phyloP scores from a whole-genome alignment of 2,888 invertebrate species.

The Trachelus stipa region DNA sequence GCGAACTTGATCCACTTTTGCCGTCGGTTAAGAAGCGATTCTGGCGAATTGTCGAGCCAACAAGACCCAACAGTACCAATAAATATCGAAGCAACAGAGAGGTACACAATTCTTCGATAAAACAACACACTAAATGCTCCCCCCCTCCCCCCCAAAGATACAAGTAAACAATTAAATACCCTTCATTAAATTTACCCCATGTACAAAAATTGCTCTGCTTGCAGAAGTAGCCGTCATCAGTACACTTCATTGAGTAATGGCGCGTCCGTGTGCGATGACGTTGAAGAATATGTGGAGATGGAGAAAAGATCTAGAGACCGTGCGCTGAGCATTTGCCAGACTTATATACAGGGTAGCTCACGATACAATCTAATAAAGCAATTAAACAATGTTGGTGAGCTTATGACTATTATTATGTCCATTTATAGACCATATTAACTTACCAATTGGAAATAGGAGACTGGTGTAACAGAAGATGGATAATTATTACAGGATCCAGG shows the following conservation, averaged over 20 bases:
- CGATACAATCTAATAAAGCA: conserved; percentile 85
- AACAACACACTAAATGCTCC: not conserved
- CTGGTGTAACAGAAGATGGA: not conserved
- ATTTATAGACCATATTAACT: no score
- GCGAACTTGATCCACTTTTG: conserved; percentile 42
- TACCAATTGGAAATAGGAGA: not conserved
- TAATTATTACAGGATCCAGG: conserved; percentile 73
- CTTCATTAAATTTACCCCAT: not conserved
- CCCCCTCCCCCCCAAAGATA: not conserved
- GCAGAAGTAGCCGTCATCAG: conserved; percentile 70
- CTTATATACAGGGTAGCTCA: conserved; percentile 72
- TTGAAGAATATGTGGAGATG: conserved; percentile 73
- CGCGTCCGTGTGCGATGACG: conserved; percentile 70
- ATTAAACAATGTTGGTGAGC: conserved; percentile 79
- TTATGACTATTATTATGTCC: conserved; percentile 1
- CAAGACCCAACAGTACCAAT: conserved; percentile 6
- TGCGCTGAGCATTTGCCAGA: conserved; percentile 75
- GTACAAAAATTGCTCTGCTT: not conserved
- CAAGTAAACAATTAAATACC: not conserved
- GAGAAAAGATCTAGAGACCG: conserved; percentile 76
- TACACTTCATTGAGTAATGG: conserved; percentile 74
- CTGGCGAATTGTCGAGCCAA: conserved; percentile 22
- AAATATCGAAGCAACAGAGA: conserved; percentile 22
- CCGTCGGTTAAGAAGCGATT: conserved; percentile 41
- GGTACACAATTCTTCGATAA: conserved; percentile 23